A percentile compares a stretch with the other conserved stretches of the same genome.
These are phyloP conservation scores for Pegoplata infirma DNA, from an alignment of 2,888 invertebrate genomes.

Conservation along the genomic window DNA sequence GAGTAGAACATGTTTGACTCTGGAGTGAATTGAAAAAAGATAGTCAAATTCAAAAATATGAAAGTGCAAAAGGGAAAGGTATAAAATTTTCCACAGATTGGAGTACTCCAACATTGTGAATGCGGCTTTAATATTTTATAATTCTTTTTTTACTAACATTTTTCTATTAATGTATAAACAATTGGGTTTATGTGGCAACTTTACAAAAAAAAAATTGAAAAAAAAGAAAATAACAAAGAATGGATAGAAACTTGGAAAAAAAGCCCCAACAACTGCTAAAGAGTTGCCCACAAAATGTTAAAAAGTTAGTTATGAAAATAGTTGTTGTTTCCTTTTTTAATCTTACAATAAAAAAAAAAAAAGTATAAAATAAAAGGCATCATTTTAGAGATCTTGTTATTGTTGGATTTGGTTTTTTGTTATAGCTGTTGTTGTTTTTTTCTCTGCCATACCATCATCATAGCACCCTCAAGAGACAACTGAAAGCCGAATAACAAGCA, in stretches of 20 bases:
- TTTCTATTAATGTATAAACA: neutral
- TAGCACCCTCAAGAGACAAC: neutral
- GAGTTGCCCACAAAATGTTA: constrained; percentile 58
- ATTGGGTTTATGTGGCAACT: neutral
- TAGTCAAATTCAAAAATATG: no score
- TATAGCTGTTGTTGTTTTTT: constrained; percentile 11
- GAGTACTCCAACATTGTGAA: no score
- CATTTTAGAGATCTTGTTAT: constrained; percentile 25
- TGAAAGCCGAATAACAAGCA: neutral
- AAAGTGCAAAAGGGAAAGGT: no score
- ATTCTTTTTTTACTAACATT: neutral
- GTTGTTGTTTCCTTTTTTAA: constrained; percentile 39
- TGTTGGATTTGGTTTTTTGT: neutral
- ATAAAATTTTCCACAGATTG: no score
- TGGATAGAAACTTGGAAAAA: constrained; percentile 33
- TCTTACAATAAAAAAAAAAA: neutral
- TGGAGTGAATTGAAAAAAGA: no score
- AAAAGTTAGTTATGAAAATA: constrained; percentile 61
- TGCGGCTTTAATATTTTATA: no score
- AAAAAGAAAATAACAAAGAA: constrained; percentile 36
- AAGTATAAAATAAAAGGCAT: neutral
- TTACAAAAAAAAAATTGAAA: neutral
- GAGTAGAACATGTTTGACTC: no score
- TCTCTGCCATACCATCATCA: neutral
- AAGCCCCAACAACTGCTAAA: constrained; percentile 44